Evolutionary conservation across 1,140 invertebrate genomes (phyloP), one percentile per base, ranked within the genome.

Genomic region (Planococcus citri): DNA sequence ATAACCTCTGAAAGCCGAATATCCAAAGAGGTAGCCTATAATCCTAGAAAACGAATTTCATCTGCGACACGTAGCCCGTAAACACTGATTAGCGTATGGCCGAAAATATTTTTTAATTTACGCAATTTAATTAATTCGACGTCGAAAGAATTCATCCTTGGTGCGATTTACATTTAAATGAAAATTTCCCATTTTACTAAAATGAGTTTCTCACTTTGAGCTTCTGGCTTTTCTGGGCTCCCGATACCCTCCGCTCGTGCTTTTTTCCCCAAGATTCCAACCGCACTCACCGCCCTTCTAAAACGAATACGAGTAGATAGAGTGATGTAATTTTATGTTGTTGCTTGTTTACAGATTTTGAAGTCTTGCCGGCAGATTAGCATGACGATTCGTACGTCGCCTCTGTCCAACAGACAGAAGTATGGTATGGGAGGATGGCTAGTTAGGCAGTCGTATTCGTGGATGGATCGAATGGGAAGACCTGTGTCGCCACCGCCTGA

Each of bases 381-480:
- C 75, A 90, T 95, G 87, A 90, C 90, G 64, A 89, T 95, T 71
- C 88, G 88, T 70, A 85, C 87, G 41, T 80, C 80, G 12, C 74
- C 77, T 79, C 80, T 82, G 29, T 69, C 83, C 74, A 70, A 22
- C 4, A 41, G 37, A 64, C 70, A 67, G 24, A 68, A 68, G 68
- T 68, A 70, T 9, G 37, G 68, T n/a, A 60, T 69, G n/a, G 68
- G 57, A 0, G 83, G 83, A 10, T 85, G 82, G 73, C 80, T 83
- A 24, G 82, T 87, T 72, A 84, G 89, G 38, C 89, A 92, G 73
- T 89, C 88, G 21, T 95, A 92, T 79, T 90, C 89, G 20, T 95
- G 93, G 93, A 92, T 94, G 82, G 91, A 95, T 78, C 82, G 90
- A 27, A 88, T 91, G 73, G 92, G 92, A 25, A 80, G 91, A 70